Conservation (phyloP, 2,888 invertebrate species). For the Tiliacea aurago region DNA sequence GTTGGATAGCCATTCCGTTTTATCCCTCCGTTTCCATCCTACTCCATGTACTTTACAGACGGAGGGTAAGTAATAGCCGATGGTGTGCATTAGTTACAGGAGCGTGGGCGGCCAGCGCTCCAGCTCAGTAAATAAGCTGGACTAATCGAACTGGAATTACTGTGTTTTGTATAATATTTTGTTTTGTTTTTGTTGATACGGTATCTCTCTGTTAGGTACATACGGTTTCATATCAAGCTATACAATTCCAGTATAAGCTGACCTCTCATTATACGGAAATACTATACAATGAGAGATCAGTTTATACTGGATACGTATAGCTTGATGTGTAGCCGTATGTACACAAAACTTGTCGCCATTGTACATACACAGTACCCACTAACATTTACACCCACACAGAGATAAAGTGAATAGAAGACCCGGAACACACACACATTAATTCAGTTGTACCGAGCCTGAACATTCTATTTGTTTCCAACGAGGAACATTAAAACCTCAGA, state of each 20-base stretch:
- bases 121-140: constrained; percentile 64
- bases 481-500: constrained; percentile 68
- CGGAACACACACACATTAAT: constrained; percentile 57
- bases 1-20: neutral
- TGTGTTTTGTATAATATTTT: constrained; percentile 28
- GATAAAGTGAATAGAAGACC: constrained; percentile 47
- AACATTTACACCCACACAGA: constrained; percentile 55
- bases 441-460: constrained; percentile 45
- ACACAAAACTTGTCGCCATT: constrained; percentile 42
- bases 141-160: constrained; percentile 66
- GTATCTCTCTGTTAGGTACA: neutral
- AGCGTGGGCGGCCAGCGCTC: constrained; percentile 78
- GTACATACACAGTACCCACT: constrained; percentile 43
- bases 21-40: constrained; percentile 22
- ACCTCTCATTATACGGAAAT: too few relatives aligned
- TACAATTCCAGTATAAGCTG: too few relatives aligned
- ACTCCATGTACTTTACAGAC: constrained; percentile 47
- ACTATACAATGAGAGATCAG: too few relatives aligned
- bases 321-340: neutral
- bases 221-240: too few relatives aligned
- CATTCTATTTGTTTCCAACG: constrained; percentile 57
- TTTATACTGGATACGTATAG: too few relatives aligned
- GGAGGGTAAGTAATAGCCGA: constrained; percentile 82
- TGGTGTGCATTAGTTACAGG: constrained; percentile 85
- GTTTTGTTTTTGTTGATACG: too few relatives aligned